These are phyloP conservation scores for Hippopotamus amphibius DNA, from an alignment of 2,113 vertebrate genomes.

Conservation along the genomic window DNA sequence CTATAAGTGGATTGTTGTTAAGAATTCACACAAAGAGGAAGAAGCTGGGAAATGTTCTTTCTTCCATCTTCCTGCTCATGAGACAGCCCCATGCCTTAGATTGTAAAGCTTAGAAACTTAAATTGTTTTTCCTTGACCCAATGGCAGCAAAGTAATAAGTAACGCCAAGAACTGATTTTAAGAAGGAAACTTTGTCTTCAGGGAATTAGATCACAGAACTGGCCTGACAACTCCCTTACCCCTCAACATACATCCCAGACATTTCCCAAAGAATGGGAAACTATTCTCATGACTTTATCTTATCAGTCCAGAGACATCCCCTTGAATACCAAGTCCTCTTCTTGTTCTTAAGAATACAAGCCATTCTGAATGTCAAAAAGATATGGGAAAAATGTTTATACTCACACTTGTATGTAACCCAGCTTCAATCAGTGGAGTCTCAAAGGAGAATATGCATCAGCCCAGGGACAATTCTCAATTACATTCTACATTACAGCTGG, in stretches of 20 bases:
- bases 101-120: conserved; percentile 44
- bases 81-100: conserved; percentile 9
- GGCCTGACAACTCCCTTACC: conserved; percentile 16
- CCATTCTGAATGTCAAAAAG: conserved; percentile 29
- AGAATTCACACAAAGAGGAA: conserved; percentile 28
- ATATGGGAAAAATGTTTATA: conserved; percentile 60
- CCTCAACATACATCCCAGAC: conserved; percentile 5
- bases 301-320: conserved; percentile 49
- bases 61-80: neutral
- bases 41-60: conserved; percentile 12
- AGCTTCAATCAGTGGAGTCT: conserved; percentile 40
- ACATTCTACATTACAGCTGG: conserved; percentile 46
- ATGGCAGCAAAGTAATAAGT: conserved; percentile 57
- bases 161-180: conserved; percentile 52
- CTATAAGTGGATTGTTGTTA: neutral
- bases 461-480: neutral
- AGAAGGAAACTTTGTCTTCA: conserved; percentile 55
- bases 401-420: conserved; percentile 37
- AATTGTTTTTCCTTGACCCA: conserved; percentile 63
- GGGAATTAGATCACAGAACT: conserved; percentile 58
- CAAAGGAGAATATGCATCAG: conserved; percentile 44
- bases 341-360: conserved; percentile 48
- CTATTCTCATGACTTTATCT: conserved; percentile 55
- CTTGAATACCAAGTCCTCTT: conserved; percentile 56
- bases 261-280: conserved; percentile 50